phyloP scores from a whole-genome alignment of 2,888 invertebrate species.

The Nemurella pictetii region DNA sequence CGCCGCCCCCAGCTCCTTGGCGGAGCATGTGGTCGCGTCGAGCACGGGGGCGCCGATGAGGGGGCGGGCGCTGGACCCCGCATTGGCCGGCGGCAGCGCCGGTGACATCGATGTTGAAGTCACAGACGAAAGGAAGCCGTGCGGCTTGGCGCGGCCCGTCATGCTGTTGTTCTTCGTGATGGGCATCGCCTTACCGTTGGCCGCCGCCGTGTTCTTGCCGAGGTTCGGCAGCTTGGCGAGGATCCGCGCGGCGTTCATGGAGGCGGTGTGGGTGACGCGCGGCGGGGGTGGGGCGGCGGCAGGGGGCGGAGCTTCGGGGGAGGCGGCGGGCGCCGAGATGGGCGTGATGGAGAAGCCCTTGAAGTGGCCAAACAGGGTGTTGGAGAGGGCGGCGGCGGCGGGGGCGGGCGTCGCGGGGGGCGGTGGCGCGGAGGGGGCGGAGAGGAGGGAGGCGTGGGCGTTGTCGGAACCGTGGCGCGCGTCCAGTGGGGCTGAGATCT shows the following conservation, averaged over 20 bases:
- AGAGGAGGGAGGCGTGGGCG: conserved; percentile 40
- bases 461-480: conserved; percentile 38
- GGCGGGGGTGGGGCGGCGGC: conserved; percentile 35
- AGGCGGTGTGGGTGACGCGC: conserved; percentile 39
- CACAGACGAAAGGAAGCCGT: background rate
- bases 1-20: conserved; percentile 65
- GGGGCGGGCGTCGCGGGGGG: conserved; percentile 14
- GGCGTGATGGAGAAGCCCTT: conserved; percentile 82
- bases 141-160: conserved; percentile 49
- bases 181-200: background rate
- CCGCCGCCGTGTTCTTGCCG: background rate
- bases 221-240: conserved; percentile 33
- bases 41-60: conserved; percentile 81
- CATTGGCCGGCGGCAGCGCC: conserved; percentile 65
- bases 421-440: conserved; percentile 30
- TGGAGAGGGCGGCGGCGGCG: conserved; percentile 41
- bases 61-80: conserved; percentile 57
- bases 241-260: conserved; percentile 35
- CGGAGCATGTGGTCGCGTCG: conserved; percentile 79
- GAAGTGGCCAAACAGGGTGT: conserved; percentile 81
- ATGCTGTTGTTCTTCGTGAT: conserved; percentile 53
- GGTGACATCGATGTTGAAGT: conserved; percentile 53
- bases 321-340: conserved; percentile 52
- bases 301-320: conserved; percentile 26
- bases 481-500: conserved; percentile 41